Base-by-base conservation (phyloP, 2,797 vertebrate species). In the Choloepus didactylus region DNA sequence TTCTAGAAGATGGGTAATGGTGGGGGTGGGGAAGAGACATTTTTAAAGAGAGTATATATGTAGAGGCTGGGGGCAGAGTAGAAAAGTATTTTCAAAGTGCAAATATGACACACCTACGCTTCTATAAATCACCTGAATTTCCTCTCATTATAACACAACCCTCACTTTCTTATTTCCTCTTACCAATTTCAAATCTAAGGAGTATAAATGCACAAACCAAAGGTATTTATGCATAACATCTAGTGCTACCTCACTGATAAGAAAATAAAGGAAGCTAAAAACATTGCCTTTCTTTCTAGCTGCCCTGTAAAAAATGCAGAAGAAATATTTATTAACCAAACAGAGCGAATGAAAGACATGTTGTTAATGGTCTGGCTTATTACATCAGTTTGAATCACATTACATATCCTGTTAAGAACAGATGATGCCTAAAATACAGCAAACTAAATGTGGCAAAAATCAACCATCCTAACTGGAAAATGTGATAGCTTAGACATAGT, bases 291-390 rank as follows among this genome's bases (percentile, higher is more conserved):
- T 46, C 75, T 96, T 69, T 9, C 87, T 87, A 81, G 21, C 23
- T 72, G 10, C 3, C 9, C 41, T n/a, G 21, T 67, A 88, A 59
- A 93, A 94, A 93, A 86, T 6, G 1, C 35, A 56, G 49, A 62
- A 29, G 6, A 89, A 82, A 95, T 88, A n/a, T 82, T 97, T 38
- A 89, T 91, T 95, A 92, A 80, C 69, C 29, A 87, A 91, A 75
- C 69, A 56, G 21, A 95, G 14, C 23, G 87, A 27, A 89, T 79
- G 88, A 80, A 60, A 93, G 44, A 29, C 35, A 81, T n/a, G 95
- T 92, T 88, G 35, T 87, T 96, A 91, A 70, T 59, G 44, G 9
- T 56, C 66, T 86, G 54, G 14, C 8, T 96, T n/a, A 73, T 76
- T 72, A 31, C 59, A 87, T 84, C 59, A 84, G 67, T 77, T 75